These are phyloP conservation scores for Anoura caudifer DNA, from an alignment of 2,113 vertebrate species.

Conservation along the genomic window DNA sequence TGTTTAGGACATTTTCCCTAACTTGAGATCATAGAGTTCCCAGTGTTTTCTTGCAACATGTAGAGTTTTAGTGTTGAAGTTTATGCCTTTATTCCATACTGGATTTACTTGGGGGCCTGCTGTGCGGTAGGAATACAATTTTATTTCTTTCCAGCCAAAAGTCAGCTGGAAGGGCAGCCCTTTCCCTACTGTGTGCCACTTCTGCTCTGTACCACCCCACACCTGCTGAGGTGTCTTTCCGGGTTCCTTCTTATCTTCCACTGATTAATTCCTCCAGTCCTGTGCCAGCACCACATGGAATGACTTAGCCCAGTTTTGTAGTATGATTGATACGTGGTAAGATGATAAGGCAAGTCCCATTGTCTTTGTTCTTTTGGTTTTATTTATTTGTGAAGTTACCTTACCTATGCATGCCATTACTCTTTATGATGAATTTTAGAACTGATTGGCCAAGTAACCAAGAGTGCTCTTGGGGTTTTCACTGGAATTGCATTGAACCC, in stretches of 20 bases:
- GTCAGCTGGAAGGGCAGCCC: background rate
- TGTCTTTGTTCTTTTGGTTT: background rate
- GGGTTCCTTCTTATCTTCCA: background rate
- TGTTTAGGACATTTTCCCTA: background rate
- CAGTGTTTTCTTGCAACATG: background rate
- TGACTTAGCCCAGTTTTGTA: background rate
- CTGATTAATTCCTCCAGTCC: background rate
- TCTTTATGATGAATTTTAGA: background rate
- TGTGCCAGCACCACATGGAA: background rate
- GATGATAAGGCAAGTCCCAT: background rate
- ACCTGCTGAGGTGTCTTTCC: background rate
- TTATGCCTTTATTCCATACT: background rate
- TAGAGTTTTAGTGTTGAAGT: background rate
- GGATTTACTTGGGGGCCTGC: background rate
- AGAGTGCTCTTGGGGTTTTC: background rate
- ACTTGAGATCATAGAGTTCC: background rate
- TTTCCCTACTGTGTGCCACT: background rate
- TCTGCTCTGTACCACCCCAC: fast-evolving
- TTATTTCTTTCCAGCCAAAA: background rate
- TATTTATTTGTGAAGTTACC: background rate
- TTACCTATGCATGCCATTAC: background rate
- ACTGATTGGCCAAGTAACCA: background rate
- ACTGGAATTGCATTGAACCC: background rate
- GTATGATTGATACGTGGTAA: background rate
- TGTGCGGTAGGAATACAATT: background rate